Percentiles rank a stretch among this genome's conserved stretches.
Conservation (phyloP, 1,140 invertebrate genomes). For the Euura lappo region DNA sequence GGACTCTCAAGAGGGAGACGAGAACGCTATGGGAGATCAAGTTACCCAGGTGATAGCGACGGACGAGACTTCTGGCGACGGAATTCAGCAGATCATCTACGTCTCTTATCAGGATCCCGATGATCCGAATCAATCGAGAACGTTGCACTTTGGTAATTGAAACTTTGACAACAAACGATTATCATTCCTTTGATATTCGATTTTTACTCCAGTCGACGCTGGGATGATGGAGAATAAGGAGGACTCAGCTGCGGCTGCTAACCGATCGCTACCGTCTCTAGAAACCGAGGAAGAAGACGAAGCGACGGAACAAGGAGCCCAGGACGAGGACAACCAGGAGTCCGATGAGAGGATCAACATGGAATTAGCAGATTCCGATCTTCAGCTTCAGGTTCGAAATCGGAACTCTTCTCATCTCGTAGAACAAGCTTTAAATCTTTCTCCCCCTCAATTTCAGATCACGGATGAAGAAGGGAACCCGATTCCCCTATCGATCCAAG, state of each 20-base stretch:
- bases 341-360: slow-evolving; percentile 36
- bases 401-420: background rate
- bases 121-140: slow-evolving; percentile 51
- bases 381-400: slow-evolving; percentile 50
- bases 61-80: slow-evolving; percentile 45
- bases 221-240: slow-evolving; percentile 45
- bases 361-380: slow-evolving; percentile 46
- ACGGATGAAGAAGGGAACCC: slow-evolving; percentile 73
- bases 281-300: slow-evolving; percentile 36
- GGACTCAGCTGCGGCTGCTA: slow-evolving; percentile 19
- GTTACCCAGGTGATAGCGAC: slow-evolving; percentile 38
- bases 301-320: slow-evolving; percentile 26
- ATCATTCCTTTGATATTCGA: too few species aligned
- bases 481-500: slow-evolving; percentile 70
- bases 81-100: slow-evolving; percentile 57
- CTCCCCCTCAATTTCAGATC: slow-evolving; percentile 53
- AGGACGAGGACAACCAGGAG: slow-evolving; percentile 30
- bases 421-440: slow-evolving; percentile 4
- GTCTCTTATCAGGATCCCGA: slow-evolving; percentile 60
- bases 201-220: slow-evolving; percentile 37
- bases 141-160: slow-evolving; percentile 53
- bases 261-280: slow-evolving; percentile 36
- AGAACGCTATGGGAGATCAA: slow-evolving; percentile 35
- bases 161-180: slow-evolving; percentile 11
- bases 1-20: slow-evolving; percentile 34